Base-by-base conservation (phyloP, 2,113 vertebrate genomes). In the Mormyrus lacerda region DNA sequence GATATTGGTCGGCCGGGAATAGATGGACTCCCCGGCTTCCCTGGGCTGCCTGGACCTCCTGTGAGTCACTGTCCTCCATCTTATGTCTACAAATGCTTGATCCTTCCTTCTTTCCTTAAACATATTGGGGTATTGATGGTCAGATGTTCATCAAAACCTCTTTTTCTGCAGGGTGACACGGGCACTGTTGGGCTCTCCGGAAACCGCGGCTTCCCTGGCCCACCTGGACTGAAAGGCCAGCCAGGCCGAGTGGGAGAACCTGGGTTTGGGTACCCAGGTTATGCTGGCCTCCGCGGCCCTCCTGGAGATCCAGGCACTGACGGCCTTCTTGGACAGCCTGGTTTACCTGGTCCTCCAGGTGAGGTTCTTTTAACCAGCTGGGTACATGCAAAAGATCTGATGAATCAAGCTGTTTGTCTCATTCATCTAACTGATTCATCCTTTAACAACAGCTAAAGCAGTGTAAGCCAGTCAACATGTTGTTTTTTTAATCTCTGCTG, bases 181-280 rank as follows among this genome's bases (percentile, higher is more conserved):
- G 96, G 94, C 27, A 92, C 90, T 4, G 96, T 90, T 4, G 97
- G 96, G 21, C 95, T 96, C 82, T 88, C 92, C 3, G 98, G 97
- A 79, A 97, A 98, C 48, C 98, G 96, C 91, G 98, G 98, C 1
- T 94, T 95, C 10, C 96, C 95, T 91, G 98, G 98, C 2, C 92
- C 92, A 53, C 95, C 96, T n/a, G 98, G 97, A 2, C 0, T 61
- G 42, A 98, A 97, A 89, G 97, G 98, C 35, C 95, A 55, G 0
- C 91, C 91, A 3, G 98, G 98, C n/a, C 92, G 89, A 19, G 79
- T 76, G 5, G 98, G 98, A 0, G 93, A 94, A 69, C 94, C 96
- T 35, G 98, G 98, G 0, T 2, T 91, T 85, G 96, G 97, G 2
- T 96, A 96, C 48, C 93, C 91, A 2, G 98, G 98, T 55, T 73